Conservation (phyloP, 2,888 invertebrate genomes). For the Enchytraeus crypticus region DNA sequence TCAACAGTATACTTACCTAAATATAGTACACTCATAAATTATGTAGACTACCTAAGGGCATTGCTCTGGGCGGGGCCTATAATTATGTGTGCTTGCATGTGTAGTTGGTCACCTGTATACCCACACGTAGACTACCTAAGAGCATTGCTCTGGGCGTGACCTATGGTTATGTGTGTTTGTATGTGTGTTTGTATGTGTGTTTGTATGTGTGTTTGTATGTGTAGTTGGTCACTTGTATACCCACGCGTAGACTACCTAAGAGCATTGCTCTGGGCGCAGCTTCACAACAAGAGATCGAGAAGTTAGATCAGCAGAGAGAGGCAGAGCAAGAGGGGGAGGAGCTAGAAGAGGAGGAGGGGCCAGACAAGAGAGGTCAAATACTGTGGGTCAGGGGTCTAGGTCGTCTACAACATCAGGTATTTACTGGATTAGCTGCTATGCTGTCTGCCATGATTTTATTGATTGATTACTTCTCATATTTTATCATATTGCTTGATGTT, state of each 20-base stretch:
- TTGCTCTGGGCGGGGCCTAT: too few species aligned
- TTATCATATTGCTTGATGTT: too few species aligned
- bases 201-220: too few species aligned
- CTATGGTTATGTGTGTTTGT: too few species aligned
- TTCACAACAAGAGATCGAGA: conserved; percentile 34
- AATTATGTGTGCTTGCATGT: too few species aligned
- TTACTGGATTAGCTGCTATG: conserved; percentile 26
- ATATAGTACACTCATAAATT: too few species aligned
- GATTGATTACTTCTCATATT: too few species aligned
- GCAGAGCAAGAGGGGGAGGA: conserved; percentile 19
- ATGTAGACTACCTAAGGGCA: too few species aligned
- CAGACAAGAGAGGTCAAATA: conserved; percentile 90
- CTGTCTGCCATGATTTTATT: conserved; percentile 9
- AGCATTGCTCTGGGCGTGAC: too few species aligned
- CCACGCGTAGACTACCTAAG: conserved; percentile 81
- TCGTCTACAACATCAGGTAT: conserved; percentile 57
- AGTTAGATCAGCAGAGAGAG: conserved; percentile 23
- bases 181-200: too few species aligned
- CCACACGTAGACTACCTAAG: too few species aligned
- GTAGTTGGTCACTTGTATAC: conserved; percentile 89
- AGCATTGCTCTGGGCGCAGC: conserved; percentile 39
- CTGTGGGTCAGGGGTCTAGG: conserved; percentile 99
- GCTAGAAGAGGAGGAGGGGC: conserved; percentile 51
- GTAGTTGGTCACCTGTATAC: conserved; percentile 92
- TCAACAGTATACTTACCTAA: too few species aligned